Evolutionary conservation across 2,797 vertebrate genomes (phyloP).

Genomic region (Carcharodon carcharias): DNA sequence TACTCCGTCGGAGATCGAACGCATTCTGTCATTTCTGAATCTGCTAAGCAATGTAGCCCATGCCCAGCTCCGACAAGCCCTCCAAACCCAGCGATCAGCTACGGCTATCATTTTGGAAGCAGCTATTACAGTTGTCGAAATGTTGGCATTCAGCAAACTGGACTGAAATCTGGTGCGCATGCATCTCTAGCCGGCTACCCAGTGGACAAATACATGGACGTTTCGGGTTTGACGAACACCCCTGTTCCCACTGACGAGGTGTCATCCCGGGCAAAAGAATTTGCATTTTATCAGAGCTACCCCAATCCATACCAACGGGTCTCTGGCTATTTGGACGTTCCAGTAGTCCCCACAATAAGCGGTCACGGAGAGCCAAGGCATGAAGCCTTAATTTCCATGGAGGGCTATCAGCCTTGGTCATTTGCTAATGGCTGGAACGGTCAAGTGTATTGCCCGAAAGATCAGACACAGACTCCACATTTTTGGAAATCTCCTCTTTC

Average conservation of each 20-base stretch:
- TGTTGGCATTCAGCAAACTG: conserved; percentile 64
- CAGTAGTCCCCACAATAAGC: conserved; percentile 47
- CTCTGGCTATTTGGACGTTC: conserved; percentile 67
- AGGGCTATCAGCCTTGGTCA: conserved; percentile 72
- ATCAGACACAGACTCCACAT: conserved; percentile 69
- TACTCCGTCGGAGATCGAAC: conserved; percentile 52
- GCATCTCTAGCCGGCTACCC: conserved; percentile 63
- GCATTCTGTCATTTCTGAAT: conserved; percentile 41
- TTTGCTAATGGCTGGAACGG: conserved; percentile 73
- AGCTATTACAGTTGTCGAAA: conserved; percentile 72
- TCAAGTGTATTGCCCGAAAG: conserved; percentile 70
- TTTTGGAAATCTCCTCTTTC: conserved; percentile 74
- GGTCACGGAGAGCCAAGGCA: conserved; percentile 64
- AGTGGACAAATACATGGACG: conserved; percentile 70
- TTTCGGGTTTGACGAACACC: conserved; percentile 62
- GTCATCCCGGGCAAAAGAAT: conserved; percentile 62
- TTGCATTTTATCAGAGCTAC: conserved; percentile 69
- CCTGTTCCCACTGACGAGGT: conserved; percentile 63
- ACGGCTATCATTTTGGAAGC: conserved; percentile 71
- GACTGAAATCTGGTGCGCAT: conserved; percentile 63
- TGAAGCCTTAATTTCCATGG: conserved; percentile 68
- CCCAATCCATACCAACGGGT: conserved; percentile 66
- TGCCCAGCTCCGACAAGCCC: conserved; percentile 45
- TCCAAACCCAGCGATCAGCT: conserved; percentile 57
- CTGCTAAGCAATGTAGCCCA: conserved; percentile 43